Conservation (phyloP, 2,888 invertebrate genomes). For the Sminthurinus aureus region DNA sequence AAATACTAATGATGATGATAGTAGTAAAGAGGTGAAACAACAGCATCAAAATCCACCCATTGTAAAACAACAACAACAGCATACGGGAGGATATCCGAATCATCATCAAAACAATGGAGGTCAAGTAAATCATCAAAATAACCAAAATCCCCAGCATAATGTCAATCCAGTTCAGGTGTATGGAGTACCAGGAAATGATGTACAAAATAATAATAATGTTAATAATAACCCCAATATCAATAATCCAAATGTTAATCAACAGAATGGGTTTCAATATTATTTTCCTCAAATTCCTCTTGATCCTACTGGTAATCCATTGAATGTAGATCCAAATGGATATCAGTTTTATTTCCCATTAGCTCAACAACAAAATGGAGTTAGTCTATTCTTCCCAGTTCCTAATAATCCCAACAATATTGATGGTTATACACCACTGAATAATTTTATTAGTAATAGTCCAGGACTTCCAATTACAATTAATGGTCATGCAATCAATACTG, state of each 20-base stretch:
- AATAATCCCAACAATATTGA: neutral
- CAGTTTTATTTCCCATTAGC: constrained; percentile 34
- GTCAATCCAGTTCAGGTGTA: neutral
- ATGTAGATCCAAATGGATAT: constrained; percentile 22
- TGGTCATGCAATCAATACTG: neutral
- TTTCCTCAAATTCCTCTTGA: neutral
- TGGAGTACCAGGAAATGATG: neutral
- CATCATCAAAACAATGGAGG: neutral
- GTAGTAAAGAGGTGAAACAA: constrained; percentile 2
- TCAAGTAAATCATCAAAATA: neutral
- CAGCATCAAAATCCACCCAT: neutral
- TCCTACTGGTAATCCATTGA: neutral
- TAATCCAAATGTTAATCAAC: neutral
- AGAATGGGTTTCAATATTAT: constrained; percentile 5
- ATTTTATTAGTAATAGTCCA: constrained; percentile 7
- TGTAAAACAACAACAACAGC: constrained; percentile 2
- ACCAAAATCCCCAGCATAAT: neutral
- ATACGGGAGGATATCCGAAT: neutral
- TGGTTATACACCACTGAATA: neutral
- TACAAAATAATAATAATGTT: constrained; percentile 4
- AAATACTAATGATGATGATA: neutral
- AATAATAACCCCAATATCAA: neutral
- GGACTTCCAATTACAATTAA: neutral
- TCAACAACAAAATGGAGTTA: constrained; percentile 22
- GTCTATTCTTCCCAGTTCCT: constrained; percentile 32